A percentile compares a stretch with the other conserved stretches of the same genome.
Evolutionary conservation across 1,140 invertebrate species (phyloP).

Genomic region (Dreissena rostriformis): DNA sequence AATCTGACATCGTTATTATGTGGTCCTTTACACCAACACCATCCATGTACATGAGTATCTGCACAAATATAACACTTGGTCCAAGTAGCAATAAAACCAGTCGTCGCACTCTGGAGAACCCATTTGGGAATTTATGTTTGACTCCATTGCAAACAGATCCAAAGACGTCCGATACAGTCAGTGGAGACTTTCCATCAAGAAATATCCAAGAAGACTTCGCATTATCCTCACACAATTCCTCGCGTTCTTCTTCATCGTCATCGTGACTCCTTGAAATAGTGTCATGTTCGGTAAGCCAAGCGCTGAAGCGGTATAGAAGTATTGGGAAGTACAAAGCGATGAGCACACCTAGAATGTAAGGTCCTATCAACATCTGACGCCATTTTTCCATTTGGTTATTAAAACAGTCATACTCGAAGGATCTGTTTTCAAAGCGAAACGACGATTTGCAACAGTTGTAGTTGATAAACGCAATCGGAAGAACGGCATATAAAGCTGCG

Average conservation of each 20-base stretch:
- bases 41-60: constrained; percentile 20
- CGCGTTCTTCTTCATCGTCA: too few species aligned
- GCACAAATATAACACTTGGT: constrained; percentile 20
- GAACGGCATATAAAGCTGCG: too few species aligned
- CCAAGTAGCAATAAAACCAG: neutral
- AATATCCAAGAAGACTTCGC: neutral
- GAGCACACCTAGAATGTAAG: constrained; percentile 10
- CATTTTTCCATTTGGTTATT: neutral
- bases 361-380: neutral
- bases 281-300: neutral
- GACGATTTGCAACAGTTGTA: too few species aligned
- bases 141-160: neutral
- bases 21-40: neutral
- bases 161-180: neutral
- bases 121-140: neutral
- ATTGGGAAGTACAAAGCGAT: constrained; percentile 24
- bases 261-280: too few species aligned
- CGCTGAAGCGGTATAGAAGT: neutral
- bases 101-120: neutral
- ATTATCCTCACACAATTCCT: neutral
- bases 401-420: neutral
- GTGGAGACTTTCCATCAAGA: constrained; percentile 9
- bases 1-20: constrained; percentile 8
- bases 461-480: too few species aligned
- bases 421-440: neutral